Base-by-base conservation (phyloP, 2,113 vertebrate genomes). In the Macrotus californicus region DNA sequence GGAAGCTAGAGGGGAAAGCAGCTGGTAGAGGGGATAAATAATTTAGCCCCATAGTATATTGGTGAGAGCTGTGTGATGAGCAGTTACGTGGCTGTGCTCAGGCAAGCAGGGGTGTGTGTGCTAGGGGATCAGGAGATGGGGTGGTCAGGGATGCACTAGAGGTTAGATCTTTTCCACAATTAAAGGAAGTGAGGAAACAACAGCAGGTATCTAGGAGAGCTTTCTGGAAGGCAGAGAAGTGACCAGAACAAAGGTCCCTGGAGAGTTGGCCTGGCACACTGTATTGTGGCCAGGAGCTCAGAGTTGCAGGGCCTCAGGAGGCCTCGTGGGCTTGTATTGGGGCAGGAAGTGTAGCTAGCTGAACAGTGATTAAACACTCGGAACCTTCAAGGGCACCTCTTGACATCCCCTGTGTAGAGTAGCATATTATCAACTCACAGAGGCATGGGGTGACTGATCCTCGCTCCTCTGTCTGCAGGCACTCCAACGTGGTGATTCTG, bases 401-500 rank as follows among this genome's bases (percentile, higher is more conserved):
- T 31, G 72, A 66, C 2, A 10, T 3, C 26, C 13, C 15, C 1
- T 26, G 52, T 6, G 5, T 39, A 46, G 4, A 19, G 16, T 13
- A 9, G 3, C 19, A 24, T 4, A 1, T 18, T 14, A 31, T 14
- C 1, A 22, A 50, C 13, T 39, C 36, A 5, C 36, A 6, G 34
- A 41, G n/a, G n/a, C 12, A 6, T 0, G 0, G 5, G 16, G 3
- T 48, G 39, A 64, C 90, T 13, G 4, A 12, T n/a, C 5, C 59
- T 36, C 22, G 2, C 77, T 41, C 34, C 48, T n/a, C 18, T n/a
- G 21, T 36, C 61, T 72, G 94, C 94, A 99, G 99, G 96, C 98
- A 99, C 97, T 98, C 99, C 52, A 99, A 99, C n/a, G 99, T 99
- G 8, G 99, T 99, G 96, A 99, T 99, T 92, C 98, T 99, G 97